Conservation (phyloP, 2,888 invertebrate genomes). For the Hypomecis atomaria region DNA sequence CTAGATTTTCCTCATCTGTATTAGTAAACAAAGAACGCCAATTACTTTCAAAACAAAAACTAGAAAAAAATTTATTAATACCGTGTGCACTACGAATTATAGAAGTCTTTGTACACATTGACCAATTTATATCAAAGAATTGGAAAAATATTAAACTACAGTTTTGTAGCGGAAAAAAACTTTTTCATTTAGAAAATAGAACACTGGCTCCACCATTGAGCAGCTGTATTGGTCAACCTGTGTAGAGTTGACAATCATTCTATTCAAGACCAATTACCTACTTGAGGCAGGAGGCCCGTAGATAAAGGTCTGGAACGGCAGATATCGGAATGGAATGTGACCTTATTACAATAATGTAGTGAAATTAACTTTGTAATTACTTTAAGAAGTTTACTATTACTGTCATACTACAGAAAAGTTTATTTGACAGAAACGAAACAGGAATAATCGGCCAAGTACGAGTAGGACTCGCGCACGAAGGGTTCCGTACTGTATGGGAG, state of each 20-base stretch:
- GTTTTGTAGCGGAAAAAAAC: neutral
- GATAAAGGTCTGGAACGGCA: constrained; percentile 6
- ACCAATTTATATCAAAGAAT: neutral
- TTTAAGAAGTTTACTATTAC: too few relatives aligned
- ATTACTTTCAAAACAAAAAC: too few relatives aligned
- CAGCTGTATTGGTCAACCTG: neutral
- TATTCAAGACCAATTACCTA: constrained; percentile 45
- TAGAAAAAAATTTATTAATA: neutral
- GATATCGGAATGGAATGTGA: neutral
- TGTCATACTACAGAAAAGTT: too few relatives aligned
- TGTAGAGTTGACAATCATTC: constrained; percentile 39
- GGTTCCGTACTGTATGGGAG: too few relatives aligned
- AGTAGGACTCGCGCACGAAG: too few relatives aligned
- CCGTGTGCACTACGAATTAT: constrained; percentile 15
- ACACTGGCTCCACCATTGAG: neutral
- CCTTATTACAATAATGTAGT: neutral
- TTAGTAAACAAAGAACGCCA: too few relatives aligned
- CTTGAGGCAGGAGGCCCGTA: constrained; percentile 33
- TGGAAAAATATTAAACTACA: neutral
- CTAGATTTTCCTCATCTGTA: too few relatives aligned
- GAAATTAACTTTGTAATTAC: too few relatives aligned
- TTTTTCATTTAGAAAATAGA: neutral
- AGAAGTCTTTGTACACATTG: constrained; percentile 29
- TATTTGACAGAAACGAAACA: too few relatives aligned
- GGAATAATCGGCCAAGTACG: too few relatives aligned